Evolutionary conservation across 1,140 invertebrate species (phyloP).

Genomic region (Heterodera schachtii): DNA sequence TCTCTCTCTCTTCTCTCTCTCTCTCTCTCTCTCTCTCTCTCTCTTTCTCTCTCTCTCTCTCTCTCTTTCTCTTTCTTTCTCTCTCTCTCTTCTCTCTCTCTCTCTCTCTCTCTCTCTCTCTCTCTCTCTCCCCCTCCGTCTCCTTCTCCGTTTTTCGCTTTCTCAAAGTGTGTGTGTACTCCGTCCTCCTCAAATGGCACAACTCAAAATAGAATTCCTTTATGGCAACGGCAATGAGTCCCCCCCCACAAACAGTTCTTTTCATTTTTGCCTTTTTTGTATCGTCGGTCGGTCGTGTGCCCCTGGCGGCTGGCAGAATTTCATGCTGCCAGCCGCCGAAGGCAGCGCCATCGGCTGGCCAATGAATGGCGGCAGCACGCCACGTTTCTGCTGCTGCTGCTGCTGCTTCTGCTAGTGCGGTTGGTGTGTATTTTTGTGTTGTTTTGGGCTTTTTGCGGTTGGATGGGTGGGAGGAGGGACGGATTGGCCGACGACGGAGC

Average conservation of each 20-base stretch:
- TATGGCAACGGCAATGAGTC: neutral
- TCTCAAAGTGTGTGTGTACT: neutral
- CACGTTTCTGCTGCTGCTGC: neutral
- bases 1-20: slow-evolving; percentile 4
- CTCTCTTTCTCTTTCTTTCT: neutral
- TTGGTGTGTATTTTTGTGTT: neutral
- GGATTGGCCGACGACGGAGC: neutral
- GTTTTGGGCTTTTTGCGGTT: slow-evolving; percentile 3
- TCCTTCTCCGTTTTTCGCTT: neutral
- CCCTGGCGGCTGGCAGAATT: neutral
- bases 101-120: neutral
- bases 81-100: neutral
- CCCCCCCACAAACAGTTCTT: neutral
- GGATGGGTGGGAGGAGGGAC: no score
- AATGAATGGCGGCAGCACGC: neutral
- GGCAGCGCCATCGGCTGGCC: neutral
- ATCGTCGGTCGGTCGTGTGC: neutral
- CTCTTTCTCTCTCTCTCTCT: no score
- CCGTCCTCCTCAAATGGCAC: no score
- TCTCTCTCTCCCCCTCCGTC: neutral
- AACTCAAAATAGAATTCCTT: neutral
- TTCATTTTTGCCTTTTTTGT: neutral
- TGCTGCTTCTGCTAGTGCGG: neutral
- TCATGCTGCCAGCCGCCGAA: neutral
- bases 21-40: no score